Percentiles rank a stretch among this genome's conserved stretches.
These are phyloP conservation scores for Tupaia chinensis DNA, from an alignment of 2,113 vertebrate genomes.

Conservation along the genomic window DNA sequence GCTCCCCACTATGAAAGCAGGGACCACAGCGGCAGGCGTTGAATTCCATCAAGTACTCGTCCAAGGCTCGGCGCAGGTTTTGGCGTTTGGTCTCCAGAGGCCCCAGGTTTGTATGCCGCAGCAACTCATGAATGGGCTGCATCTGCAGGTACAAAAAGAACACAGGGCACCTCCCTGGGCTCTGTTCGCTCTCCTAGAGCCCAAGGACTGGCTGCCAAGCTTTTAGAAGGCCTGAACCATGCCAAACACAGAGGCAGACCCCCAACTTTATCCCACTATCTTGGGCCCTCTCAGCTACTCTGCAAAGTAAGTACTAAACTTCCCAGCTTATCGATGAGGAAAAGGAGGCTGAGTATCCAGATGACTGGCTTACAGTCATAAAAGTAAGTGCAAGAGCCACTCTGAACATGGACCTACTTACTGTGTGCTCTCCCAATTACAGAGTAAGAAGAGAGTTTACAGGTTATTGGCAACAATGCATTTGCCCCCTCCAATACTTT, in stretches of 20 bases:
- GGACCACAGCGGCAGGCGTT: constrained; percentile 92
- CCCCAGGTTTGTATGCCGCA: constrained; percentile 86
- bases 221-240: not conserved
- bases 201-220: not conserved
- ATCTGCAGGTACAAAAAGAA: constrained; percentile 82
- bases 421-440: not conserved
- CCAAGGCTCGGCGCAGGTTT: constrained; percentile 89
- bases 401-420: not conserved
- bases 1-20: constrained; percentile 91
- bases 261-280: too few species aligned
- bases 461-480: not conserved
- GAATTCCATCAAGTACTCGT: constrained; percentile 92
- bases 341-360: not conserved
- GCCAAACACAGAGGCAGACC: not conserved
- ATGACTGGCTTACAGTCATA: not conserved
- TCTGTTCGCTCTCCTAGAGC: not conserved
- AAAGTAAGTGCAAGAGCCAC: not conserved
- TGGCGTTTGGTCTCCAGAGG: constrained; percentile 83
- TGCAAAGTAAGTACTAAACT: not conserved
- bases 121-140: constrained; percentile 92
- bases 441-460: not conserved
- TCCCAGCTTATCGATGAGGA: not conserved
- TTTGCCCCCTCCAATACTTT: not conserved
- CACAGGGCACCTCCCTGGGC: not conserved
- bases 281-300: not conserved